These are phyloP conservation scores for Ariolimax columbianus DNA, from an alignment of 2,888 invertebrate genomes.

Conservation along the genomic window DNA sequence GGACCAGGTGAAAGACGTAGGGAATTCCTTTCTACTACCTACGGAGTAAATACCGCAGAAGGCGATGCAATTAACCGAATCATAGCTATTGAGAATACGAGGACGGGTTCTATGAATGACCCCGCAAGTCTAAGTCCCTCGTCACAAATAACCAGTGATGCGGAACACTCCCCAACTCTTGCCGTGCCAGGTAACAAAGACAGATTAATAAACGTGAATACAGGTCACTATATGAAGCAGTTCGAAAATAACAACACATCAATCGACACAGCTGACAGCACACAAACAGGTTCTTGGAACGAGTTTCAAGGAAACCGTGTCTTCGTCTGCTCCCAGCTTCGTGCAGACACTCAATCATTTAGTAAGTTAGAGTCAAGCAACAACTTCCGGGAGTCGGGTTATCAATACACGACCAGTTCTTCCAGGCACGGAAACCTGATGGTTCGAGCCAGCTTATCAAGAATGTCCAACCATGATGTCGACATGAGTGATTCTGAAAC, in stretches of 20 bases:
- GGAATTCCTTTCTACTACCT: background rate
- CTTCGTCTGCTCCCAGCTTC: background rate
- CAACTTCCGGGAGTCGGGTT: background rate
- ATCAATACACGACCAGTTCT: conserved; percentile 16
- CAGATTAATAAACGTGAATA: background rate
- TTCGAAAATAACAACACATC: background rate
- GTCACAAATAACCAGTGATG: background rate
- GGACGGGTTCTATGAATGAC: background rate
- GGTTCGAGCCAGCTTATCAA: background rate
- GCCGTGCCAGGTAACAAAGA: background rate
- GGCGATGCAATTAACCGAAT: background rate
- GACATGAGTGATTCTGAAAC: background rate
- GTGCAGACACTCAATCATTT: background rate
- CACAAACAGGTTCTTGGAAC: conserved; percentile 2
- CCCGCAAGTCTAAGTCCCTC: background rate
- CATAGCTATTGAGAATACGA: background rate
- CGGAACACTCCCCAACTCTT: background rate
- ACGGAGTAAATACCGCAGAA: background rate
- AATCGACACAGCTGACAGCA: background rate
- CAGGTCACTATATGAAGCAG: background rate
- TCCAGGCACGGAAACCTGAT: background rate
- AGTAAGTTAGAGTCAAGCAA: background rate
- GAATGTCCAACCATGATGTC: background rate
- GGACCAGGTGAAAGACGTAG: background rate
- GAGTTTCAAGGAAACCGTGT: background rate